phyloP scores from a whole-genome alignment of 2,888 invertebrate species.

The Campaea margaritaria region DNA sequence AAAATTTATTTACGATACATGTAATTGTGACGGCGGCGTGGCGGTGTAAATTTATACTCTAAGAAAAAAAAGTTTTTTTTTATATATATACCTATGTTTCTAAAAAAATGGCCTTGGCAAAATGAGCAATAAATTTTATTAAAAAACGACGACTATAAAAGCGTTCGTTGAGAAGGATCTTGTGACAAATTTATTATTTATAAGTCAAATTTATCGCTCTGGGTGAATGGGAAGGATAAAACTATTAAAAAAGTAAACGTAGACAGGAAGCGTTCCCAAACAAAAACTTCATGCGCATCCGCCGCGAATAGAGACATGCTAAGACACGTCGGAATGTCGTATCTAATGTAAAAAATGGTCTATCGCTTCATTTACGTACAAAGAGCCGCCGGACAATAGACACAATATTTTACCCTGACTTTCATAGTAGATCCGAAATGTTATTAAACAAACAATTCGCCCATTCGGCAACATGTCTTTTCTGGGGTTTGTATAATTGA shows the following conservation, averaged over 20 bases:
- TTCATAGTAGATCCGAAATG: constrained; percentile 75
- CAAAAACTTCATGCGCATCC: constrained; percentile 76
- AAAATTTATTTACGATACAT: too few species aligned
- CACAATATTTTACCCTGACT: constrained; percentile 77
- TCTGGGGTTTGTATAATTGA: constrained; percentile 78
- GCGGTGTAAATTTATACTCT: too few species aligned
- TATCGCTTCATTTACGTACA: constrained; percentile 74
- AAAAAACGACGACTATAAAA: constrained; percentile 23
- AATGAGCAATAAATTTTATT: constrained; percentile 32
- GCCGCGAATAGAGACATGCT: constrained; percentile 70
- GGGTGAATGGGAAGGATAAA: constrained; percentile 63
- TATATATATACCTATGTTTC: too few species aligned
- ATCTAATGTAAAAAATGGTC: constrained; percentile 61
- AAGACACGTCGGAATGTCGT: constrained; percentile 56
- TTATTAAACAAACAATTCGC: constrained; percentile 85
- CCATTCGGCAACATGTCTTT: constrained; percentile 78
- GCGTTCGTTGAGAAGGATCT: background rate
- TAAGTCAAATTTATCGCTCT: constrained; percentile 70
- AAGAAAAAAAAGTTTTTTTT: too few species aligned
- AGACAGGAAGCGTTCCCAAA: constrained; percentile 72
- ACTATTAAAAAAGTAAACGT: constrained; percentile 67
- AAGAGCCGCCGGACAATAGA: constrained; percentile 68
- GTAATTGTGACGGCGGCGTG: too few species aligned
- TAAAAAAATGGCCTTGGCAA: constrained; percentile 27
- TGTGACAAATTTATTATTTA: constrained; percentile 52